Evolutionary conservation across 2,888 invertebrate genomes (phyloP).

Genomic region (Ectemnius lituratus): DNA sequence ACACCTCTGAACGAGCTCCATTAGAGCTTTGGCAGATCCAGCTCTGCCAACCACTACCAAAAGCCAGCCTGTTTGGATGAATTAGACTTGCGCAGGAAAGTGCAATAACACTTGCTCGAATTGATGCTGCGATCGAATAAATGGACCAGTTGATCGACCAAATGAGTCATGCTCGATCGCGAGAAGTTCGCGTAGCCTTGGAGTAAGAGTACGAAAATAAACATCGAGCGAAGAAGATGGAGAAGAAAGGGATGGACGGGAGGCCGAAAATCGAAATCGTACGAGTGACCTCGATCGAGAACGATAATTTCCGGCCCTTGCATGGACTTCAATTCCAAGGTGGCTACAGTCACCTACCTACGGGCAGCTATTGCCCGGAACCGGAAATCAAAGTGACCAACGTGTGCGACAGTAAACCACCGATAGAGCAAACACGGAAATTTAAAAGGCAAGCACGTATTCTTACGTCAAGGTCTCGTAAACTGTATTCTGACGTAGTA

Average conservation of each 20-base stretch:
- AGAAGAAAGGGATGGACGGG: slow-evolving; percentile 46
- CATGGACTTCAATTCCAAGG: slow-evolving; percentile 73
- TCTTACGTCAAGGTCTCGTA: background rate
- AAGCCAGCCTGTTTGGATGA: background rate
- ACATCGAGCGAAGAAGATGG: slow-evolving; percentile 3
- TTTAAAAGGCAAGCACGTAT: slow-evolving; percentile 70
- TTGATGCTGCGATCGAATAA: background rate
- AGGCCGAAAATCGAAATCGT: slow-evolving; percentile 74
- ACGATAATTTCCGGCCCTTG: slow-evolving; percentile 70
- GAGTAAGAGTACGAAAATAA: background rate
- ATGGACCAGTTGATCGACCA: slow-evolving; percentile 1
- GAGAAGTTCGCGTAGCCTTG: slow-evolving; percentile 2
- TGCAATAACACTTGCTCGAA: slow-evolving; percentile 4
- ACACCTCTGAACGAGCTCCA: background rate
- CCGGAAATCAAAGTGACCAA: slow-evolving; percentile 62
- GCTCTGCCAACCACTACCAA: background rate
- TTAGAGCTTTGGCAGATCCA: background rate
- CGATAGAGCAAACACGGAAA: slow-evolving; percentile 69
- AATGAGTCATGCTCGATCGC: background rate
- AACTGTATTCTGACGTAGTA: background rate
- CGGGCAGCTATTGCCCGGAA: slow-evolving; percentile 73
- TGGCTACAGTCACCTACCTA: slow-evolving; percentile 71
- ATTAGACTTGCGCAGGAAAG: background rate
- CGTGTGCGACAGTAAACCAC: slow-evolving; percentile 68
- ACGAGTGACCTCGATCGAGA: slow-evolving; percentile 72